Base-by-base conservation (phyloP, 2,113 vertebrate species). In the Alaudala cheleensis region DNA sequence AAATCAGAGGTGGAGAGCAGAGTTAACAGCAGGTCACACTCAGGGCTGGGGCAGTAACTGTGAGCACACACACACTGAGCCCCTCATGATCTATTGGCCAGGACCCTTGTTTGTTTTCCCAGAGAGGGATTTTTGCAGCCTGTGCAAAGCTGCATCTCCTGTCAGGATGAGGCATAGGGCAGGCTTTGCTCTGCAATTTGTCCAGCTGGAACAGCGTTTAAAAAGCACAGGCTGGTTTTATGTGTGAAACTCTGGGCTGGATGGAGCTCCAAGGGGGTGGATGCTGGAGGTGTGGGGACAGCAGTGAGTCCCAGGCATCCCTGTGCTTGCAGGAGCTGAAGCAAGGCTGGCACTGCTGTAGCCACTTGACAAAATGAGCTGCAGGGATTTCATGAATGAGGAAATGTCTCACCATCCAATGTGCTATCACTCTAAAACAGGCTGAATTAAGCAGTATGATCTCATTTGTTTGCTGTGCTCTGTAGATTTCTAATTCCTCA, bases 161-260 rank as follows among this genome's bases (percentile, higher is more conserved):
- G 87, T 85, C 89, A 91, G 89, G 86, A 87, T 54, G 66, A 94
- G 90, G 70, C 89, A 88, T 39, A 53, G 74, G 42, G 26, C n/a
- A 12, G 34, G n/a, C 61, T 91, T 72, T 76, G 84, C 78, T 87
- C 62, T 28, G 3, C 37, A 31, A 10, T 92, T 87, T 53, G 24
- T 57, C 54, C 65, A 17, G 76, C 34, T 40, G 25, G 66, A 85
- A 25, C 29, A 49, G 2, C 7, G 10, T 45, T 88, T 94, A 57
- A 71, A 89, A 82, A 53, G 58, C 45, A 25, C 78, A 13, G 57
- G 69, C 53, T 91, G 73, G 22, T 87, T 87, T 87, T 34, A n/a
- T 73, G 20, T 29, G 67, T 3, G 29, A 54, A 74, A 26, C 14
- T 5, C 19, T 14, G 49, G 76, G 66, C 61, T 58, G 71, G 70